Conservation (phyloP, 2,113 vertebrate species). For the Mungos mungo region DNA sequence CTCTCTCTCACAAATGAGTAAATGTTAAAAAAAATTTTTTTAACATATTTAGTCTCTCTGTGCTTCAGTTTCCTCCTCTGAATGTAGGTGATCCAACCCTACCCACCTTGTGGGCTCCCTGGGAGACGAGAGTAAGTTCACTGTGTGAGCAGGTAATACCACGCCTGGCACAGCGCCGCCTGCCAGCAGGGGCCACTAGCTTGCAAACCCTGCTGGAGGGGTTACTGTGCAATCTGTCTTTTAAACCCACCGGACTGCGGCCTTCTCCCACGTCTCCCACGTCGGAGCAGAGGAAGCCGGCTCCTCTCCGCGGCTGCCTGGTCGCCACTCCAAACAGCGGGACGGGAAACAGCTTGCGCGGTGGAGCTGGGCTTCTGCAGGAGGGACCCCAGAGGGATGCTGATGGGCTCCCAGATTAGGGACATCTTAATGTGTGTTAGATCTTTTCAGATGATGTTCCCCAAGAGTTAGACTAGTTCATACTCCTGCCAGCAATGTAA, state of each 20-base stretch:
- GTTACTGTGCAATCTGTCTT: not conserved
- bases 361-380: not conserved
- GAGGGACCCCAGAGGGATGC: not conserved
- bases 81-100: not conserved
- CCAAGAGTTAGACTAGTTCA: not conserved
- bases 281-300: not conserved
- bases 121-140: not conserved
- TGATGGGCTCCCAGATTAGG: not conserved
- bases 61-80: not conserved
- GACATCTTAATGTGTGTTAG: not conserved
- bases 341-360: not conserved
- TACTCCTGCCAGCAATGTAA: not conserved
- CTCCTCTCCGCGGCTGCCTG: not conserved
- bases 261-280: not conserved
- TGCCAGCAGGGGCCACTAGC: not conserved
- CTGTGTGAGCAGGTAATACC: not conserved
- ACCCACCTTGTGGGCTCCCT: not conserved
- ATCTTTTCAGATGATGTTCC: not conserved
- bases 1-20: too few species aligned
- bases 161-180: not conserved
- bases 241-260: not conserved
- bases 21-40: too few species aligned
- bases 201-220: not conserved
- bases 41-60: not conserved
- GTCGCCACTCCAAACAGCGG: not conserved